phyloP scores from a whole-genome alignment of 2,113 vertebrate species.

The Paramormyrops kingsleyae region DNA sequence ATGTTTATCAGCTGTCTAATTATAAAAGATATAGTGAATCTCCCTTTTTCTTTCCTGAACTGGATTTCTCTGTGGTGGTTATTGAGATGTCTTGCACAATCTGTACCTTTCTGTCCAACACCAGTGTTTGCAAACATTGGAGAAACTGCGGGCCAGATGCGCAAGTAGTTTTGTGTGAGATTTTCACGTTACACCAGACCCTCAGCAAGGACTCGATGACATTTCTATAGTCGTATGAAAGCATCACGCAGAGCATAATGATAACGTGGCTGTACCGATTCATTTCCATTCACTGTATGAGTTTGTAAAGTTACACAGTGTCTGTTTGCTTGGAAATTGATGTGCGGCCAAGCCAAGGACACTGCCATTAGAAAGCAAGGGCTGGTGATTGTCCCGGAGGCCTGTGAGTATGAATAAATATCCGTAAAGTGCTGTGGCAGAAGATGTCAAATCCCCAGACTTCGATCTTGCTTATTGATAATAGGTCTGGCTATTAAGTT shows the following conservation, averaged over 20 bases:
- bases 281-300: background rate
- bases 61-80: background rate
- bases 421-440: background rate
- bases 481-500: slow-evolving; percentile 3
- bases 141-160: background rate
- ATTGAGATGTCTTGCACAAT: background rate
- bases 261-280: background rate
- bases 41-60: background rate
- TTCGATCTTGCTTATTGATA: background rate
- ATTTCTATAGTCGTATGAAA: background rate
- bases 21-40: background rate
- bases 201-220: background rate
- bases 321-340: slow-evolving; percentile 1
- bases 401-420: background rate
- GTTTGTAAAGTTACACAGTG: background rate
- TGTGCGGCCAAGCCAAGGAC: background rate
- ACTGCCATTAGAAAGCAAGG: background rate
- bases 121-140: background rate
- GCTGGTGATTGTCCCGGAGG: background rate
- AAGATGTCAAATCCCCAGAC: background rate
- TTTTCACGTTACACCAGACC: background rate
- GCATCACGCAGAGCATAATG: background rate
- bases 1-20: background rate
- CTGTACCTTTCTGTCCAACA: background rate
- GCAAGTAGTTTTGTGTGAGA: background rate